Percentiles rank a stretch among this genome's conserved stretches.
These are phyloP conservation scores for Xanthorhoe spadicearia DNA, from an alignment of 2,888 invertebrate genomes.

Conservation along the genomic window DNA sequence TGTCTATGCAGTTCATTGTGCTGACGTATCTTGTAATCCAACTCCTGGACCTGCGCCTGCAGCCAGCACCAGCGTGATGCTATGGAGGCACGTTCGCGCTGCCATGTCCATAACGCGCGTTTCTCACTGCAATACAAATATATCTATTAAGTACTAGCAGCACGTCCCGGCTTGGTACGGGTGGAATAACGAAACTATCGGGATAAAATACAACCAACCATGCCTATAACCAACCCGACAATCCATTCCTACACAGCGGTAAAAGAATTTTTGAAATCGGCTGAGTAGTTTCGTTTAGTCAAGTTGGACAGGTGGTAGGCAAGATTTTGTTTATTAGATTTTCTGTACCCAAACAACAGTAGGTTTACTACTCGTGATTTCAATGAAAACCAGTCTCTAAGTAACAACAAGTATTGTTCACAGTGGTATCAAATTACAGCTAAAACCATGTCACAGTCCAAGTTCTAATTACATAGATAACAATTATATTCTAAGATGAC, in stretches of 20 bases:
- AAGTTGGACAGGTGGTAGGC: too few relatives aligned
- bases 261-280: too few relatives aligned
- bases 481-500: background rate
- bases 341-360: background rate
- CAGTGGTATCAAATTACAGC: background rate
- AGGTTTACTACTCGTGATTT: background rate
- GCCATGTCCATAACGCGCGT: constrained; percentile 93
- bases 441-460: background rate
- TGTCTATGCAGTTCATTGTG: constrained; percentile 92
- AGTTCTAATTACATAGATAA: background rate
- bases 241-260: too few relatives aligned
- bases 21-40: constrained; percentile 95
- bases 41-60: constrained; percentile 95
- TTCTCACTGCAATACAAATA: constrained; percentile 85
- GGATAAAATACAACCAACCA: too few relatives aligned
- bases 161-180: too few relatives aligned
- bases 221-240: too few relatives aligned
- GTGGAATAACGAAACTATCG: too few relatives aligned
- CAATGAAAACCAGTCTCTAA: background rate
- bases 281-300: too few relatives aligned
- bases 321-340: background rate
- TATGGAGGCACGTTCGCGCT: constrained; percentile 91
- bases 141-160: too few relatives aligned
- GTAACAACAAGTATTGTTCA: background rate
- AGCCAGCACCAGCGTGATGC: constrained; percentile 96